Evolutionary conservation across 2,797 vertebrate species (phyloP).

Genomic region (Streptopelia turtur): DNA sequence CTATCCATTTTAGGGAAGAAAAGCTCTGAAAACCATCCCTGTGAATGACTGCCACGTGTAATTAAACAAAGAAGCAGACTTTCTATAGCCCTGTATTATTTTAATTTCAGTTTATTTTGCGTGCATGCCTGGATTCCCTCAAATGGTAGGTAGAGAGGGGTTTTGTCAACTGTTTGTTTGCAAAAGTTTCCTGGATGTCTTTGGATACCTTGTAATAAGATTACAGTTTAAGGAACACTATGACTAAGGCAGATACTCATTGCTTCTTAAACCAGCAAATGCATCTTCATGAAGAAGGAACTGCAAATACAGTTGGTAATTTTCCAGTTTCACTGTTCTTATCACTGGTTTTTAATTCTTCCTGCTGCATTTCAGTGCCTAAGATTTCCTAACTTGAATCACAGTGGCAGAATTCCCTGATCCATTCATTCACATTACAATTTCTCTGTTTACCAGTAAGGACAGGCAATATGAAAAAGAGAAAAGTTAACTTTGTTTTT

Average conservation of each 20-base stretch:
- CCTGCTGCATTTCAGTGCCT: neutral
- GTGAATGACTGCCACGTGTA: neutral
- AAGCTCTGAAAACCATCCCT: neutral
- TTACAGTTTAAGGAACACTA: neutral
- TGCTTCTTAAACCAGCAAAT: neutral
- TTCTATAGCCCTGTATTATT: neutral
- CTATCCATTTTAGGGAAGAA: neutral
- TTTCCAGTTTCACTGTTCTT: neutral
- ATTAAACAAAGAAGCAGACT: neutral
- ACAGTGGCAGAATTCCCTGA: neutral
- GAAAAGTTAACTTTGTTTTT: neutral
- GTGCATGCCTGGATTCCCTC: neutral
- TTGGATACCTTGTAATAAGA: neutral
- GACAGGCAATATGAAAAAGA: neutral
- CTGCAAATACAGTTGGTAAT: neutral
- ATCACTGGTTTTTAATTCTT: neutral
- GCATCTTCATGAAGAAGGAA: neutral
- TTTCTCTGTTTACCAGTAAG: neutral
- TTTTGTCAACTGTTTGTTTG: neutral
- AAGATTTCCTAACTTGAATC: neutral
- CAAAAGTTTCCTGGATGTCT: neutral
- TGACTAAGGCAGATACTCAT: neutral
- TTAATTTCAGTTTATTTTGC: neutral
- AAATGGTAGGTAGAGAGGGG: rapidly evolving
- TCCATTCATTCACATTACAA: neutral